phyloP scores from a whole-genome alignment of 2,797 vertebrate genomes.

The Lophotriccus pileatus region DNA sequence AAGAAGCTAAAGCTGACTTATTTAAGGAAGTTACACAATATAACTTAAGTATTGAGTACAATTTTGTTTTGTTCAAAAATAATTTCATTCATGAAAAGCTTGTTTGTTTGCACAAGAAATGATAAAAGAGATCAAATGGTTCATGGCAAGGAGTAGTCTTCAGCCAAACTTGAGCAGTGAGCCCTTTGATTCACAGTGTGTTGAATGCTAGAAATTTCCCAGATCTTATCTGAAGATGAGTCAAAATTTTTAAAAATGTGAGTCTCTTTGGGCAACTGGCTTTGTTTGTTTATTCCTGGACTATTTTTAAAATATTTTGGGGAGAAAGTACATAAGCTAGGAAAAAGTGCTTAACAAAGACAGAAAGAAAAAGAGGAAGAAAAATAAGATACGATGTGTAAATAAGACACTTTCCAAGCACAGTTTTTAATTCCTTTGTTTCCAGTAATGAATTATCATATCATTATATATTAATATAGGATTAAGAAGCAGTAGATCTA shows the following conservation, averaged over 20 bases:
- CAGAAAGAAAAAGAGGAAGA: not conserved
- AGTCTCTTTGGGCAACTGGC: not conserved
- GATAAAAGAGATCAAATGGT: not conserved
- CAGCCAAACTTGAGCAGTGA: not conserved
- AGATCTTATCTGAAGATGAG: not conserved
- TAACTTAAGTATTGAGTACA: not conserved
- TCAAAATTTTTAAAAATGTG: not conserved
- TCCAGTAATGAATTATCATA: not conserved
- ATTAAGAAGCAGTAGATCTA: not conserved
- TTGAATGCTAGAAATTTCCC: not conserved
- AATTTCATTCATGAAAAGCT: not conserved
- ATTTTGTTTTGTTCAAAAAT: not conserved
- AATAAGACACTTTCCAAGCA: not conserved
- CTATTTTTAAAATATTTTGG: not conserved
- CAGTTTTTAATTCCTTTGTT: not conserved
- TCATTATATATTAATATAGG: not conserved
- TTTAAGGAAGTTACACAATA: not conserved
- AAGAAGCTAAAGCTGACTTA: not conserved
- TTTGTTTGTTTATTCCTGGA: not conserved
- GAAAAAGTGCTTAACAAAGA: not conserved
- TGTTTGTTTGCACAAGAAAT: not conserved
- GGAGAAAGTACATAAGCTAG: not conserved
- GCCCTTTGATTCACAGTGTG: not conserved
- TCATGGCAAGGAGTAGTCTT: not conserved
- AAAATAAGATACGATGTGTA: not conserved